Percentiles rank a stretch among this genome's conserved stretches.
Conservation (phyloP, 2,113 vertebrate species). For the Silurus meridionalis region DNA sequence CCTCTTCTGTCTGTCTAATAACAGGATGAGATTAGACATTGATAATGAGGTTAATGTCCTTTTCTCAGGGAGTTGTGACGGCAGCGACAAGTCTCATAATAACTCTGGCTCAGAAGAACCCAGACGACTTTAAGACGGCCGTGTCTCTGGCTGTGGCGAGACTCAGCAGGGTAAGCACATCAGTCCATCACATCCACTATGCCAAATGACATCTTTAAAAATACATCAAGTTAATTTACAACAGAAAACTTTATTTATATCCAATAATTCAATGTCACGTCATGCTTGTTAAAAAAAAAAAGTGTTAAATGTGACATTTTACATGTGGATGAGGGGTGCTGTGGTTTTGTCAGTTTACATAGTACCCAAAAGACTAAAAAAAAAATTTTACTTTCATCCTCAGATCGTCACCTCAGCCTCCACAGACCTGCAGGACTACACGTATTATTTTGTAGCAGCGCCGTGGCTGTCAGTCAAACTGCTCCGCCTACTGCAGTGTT, state of each 20-base stretch:
- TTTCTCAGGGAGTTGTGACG: conserved; percentile 84
- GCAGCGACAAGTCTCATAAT: conserved; percentile 88
- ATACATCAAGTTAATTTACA: neutral
- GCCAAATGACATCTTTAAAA: neutral
- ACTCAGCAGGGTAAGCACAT: conserved; percentile 79
- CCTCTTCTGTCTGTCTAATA: neutral
- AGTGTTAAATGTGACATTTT: neutral
- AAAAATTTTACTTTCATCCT: neutral
- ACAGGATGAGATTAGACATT: neutral
- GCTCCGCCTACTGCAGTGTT: conserved; percentile 85
- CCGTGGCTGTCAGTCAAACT: conserved; percentile 91
- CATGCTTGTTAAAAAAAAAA: neutral
- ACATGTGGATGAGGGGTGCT: neutral
- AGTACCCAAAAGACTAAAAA: too few relatives aligned
- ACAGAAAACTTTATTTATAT: neutral
- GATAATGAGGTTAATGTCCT: neutral
- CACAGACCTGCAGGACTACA: conserved; percentile 90
- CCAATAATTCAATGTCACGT: neutral
- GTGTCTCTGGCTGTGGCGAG: conserved; percentile 87
- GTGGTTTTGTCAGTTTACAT: too few relatives aligned
- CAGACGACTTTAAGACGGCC: conserved; percentile 91
- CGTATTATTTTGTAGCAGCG: conserved; percentile 91
- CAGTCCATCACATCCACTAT: neutral
- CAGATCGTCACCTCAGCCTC: conserved; percentile 91
- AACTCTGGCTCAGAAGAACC: conserved; percentile 90